phyloP scores from a whole-genome alignment of 2,113 vertebrate species.

The Atherinomorus stipes region DNA sequence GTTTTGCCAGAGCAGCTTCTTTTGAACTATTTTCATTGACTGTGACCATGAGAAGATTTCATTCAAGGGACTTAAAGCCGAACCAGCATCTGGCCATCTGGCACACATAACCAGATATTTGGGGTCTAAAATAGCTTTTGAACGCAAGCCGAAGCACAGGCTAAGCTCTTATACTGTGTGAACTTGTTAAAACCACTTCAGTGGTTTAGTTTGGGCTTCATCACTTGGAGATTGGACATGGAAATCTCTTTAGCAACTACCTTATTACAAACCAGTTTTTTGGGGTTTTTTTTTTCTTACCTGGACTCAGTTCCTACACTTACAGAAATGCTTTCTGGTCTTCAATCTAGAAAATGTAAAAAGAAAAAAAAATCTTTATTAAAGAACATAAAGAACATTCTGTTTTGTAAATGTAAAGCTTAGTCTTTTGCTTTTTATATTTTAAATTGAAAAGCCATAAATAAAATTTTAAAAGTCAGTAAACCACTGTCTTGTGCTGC shows the following conservation, averaged over 20 bases:
- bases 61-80: slow-evolving; percentile 66
- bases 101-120: slow-evolving; percentile 69
- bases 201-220: slow-evolving; percentile 23
- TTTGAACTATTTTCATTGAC: slow-evolving; percentile 35
- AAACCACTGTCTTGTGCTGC: slow-evolving; percentile 7
- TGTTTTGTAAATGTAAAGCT: slow-evolving; percentile 7
- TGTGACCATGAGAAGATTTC: slow-evolving; percentile 58
- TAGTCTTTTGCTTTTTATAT: slow-evolving; percentile 16
- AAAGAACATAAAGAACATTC: background rate
- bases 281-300: background rate
- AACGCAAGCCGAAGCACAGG: slow-evolving; percentile 55
- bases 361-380: background rate
- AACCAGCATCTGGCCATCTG: slow-evolving; percentile 71
- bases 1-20: slow-evolving; percentile 25
- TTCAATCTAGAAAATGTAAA: too few relatives aligned
- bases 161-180: slow-evolving; percentile 60
- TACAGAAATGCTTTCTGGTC: too few relatives aligned
- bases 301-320: background rate
- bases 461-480: slow-evolving; percentile 11
- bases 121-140: slow-evolving; percentile 64
- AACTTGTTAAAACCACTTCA: slow-evolving; percentile 43
- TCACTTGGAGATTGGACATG: slow-evolving; percentile 13
- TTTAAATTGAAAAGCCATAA: slow-evolving; percentile 6
- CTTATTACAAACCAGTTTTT: slow-evolving; percentile 11
- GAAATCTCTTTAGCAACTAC: slow-evolving; percentile 8